Evolutionary conservation across 1,140 invertebrate genomes (phyloP).

Genomic region (Coptotermes formosanus): DNA sequence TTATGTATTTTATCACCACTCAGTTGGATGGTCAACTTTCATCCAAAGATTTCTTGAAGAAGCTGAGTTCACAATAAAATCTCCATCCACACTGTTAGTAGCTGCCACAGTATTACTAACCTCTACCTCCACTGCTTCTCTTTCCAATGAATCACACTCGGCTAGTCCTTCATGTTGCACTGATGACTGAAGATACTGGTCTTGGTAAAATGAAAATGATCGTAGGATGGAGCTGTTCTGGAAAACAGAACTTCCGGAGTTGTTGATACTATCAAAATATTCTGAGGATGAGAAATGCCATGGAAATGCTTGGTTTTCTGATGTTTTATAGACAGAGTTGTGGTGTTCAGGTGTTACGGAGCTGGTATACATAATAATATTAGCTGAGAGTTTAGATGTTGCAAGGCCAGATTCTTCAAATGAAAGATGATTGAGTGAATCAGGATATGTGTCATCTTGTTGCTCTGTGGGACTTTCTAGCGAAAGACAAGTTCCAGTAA

Average conservation of each 20-base stretch:
- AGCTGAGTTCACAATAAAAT: not conserved
- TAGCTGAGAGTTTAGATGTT: constrained; percentile 1
- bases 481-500: not conserved
- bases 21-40: constrained; percentile 11
- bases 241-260: constrained; percentile 25
- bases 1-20: constrained; percentile 3
- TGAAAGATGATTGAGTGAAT: constrained; percentile 22
- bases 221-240: constrained; percentile 14
- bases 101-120: not conserved
- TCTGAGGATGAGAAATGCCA: constrained; percentile 32
- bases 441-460: constrained; percentile 9
- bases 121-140: not conserved
- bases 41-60: constrained; percentile 25
- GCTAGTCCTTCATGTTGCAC: constrained; percentile 21
- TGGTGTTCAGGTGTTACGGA: not conserved
- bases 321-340: not conserved
- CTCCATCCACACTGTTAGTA: not conserved
- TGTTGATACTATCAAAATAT: constrained; percentile 33
- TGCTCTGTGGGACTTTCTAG: not conserved
- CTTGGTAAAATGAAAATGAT: constrained; percentile 27
- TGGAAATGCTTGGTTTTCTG: not conserved
- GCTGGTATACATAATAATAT: not conserved
- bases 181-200: constrained; percentile 18
- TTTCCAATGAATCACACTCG: constrained; percentile 31
- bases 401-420: not conserved